Evolutionary conservation across 1,140 invertebrate genomes (phyloP), one percentile per base, ranked within the genome.

Genomic region (Zaprionus inermis): DNA sequence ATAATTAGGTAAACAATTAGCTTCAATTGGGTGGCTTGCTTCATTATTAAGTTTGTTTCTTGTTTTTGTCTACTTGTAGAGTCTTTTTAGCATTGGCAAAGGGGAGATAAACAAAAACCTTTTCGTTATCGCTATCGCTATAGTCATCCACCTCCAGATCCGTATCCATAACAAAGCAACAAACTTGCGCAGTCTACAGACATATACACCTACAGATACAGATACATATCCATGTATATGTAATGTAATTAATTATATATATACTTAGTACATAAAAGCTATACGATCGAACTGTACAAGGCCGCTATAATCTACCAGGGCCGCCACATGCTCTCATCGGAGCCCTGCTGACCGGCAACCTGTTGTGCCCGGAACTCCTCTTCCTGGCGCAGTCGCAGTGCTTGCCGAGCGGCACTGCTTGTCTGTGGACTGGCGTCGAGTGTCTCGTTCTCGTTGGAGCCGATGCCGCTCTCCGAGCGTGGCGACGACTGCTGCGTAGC

Each of bases 241-340:
- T 58, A 61, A 22, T 3, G n/a, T 44, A 16, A 44, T 44, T 44
- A 16, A 16, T 44, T 44, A 41, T 38, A 44, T 32, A 78, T 72
- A 88, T 89, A 79, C 81, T 84, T 78, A 78, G 77, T 85, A 85
- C 78, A 74, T 84, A 78, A 76, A 83, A 85, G 73, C 81, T 78
- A 64, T 67, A 36, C 22, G 36, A 65, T 54, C 56, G 46, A 61
- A 49, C 58, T 78, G 58, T 75, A 75, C 71, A 78, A 78, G 57
- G 56, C 61, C 46, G 52, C 52, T 55, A 18, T 32, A 51, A 36
- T 64, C 70, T 82, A 91, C 90, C 90, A 91, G 41, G 90, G 90
- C 30, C 90, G 81, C 90, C 90, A 91, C 90, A 91, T 91, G 67
- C 82, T 91, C 59, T 91, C 89, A 30, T 91, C 89, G 60, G 79